Evolutionary conservation across 1,140 invertebrate species (phyloP), one percentile per base, ranked within the genome.

Genomic region (Ericerus pela): DNA sequence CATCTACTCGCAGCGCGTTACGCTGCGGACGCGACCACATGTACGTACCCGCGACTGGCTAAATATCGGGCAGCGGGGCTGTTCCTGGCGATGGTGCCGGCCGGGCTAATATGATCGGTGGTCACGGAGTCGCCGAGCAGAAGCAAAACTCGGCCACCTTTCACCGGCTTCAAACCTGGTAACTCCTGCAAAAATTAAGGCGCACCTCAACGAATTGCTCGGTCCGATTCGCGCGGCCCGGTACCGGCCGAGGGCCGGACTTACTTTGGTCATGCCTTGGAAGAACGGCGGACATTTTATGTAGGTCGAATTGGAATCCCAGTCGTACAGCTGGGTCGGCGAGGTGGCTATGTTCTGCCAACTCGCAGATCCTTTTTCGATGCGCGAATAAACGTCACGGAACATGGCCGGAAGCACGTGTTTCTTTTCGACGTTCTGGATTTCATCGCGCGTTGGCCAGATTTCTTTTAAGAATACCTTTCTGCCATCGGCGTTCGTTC

Each of bases 201-300:
- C n/a, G n/a, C n/a, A n/a, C n/a, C n/a, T n/a, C n/a, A 22, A 53
- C 18, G 14, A 26, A 53, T 3, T 10, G 51, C 14, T 24, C n/a
- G n/a, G n/a, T n/a, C n/a, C n/a, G n/a, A n/a, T n/a, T n/a, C n/a
- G n/a, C n/a, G n/a, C n/a, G n/a, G n/a, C n/a, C n/a, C n/a, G n/a
- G n/a, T n/a, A n/a, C n/a, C n/a, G n/a, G n/a, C n/a, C n/a, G n/a
- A n/a, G n/a, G n/a, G n/a, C n/a, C n/a, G 18, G 56, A 61, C 55
- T 62, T 66, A 81, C 80, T 69, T 74, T 79, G 59, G 80, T 79
- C 79, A 95, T 88, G 36, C 75, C 78, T 58, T 90, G 80, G 70
- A 98, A 99, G 73, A 96, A 98, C n/a, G 95, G 95, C 2, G 94
- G 94, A 62, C 76, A 79, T 72, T 96, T 96, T 57, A 99, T 97